Conservation (phyloP, 2,113 vertebrate species). For the Atrichornis clamosus region DNA sequence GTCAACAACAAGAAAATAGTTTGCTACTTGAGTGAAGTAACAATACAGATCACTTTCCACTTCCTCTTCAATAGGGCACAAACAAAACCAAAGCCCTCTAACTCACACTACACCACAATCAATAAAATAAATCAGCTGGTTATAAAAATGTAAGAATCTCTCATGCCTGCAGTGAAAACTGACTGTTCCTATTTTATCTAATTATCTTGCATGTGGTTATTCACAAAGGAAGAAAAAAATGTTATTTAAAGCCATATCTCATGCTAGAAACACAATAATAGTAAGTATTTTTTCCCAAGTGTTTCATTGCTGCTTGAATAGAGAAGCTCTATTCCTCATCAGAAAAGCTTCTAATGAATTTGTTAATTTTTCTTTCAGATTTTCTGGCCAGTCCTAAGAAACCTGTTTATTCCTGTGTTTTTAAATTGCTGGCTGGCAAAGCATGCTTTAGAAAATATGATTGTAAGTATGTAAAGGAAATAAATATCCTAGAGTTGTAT, state of each 20-base stretch:
- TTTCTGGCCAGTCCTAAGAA: conserved; percentile 80
- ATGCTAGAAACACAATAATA: not conserved
- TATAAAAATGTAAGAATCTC: not conserved
- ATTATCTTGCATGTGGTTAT: not conserved
- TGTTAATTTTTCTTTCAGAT: conserved; percentile 73
- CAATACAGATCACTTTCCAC: not conserved
- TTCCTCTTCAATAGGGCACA: not conserved
- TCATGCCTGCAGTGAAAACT: not conserved
- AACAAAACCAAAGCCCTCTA: not conserved
- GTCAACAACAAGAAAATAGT: not conserved
- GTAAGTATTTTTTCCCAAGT: not conserved
- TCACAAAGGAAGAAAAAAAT: not conserved
- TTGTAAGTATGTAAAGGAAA: conserved; percentile 78
- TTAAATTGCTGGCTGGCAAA: conserved; percentile 88
- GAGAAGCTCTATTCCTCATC: not conserved
- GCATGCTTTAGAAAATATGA: conserved; percentile 85
- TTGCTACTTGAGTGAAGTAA: not conserved
- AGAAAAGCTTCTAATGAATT: conserved; percentile 5
- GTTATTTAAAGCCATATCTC: not conserved
- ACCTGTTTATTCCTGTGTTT: conserved; percentile 85
- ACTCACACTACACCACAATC: not conserved
- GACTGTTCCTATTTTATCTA: not conserved
- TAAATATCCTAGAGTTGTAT: not conserved
- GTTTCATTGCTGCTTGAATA: not conserved
- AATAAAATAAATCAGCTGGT: not conserved